These are phyloP conservation scores for Theretra japonica DNA, from an alignment of 2,888 invertebrate genomes.

Conservation along the genomic window DNA sequence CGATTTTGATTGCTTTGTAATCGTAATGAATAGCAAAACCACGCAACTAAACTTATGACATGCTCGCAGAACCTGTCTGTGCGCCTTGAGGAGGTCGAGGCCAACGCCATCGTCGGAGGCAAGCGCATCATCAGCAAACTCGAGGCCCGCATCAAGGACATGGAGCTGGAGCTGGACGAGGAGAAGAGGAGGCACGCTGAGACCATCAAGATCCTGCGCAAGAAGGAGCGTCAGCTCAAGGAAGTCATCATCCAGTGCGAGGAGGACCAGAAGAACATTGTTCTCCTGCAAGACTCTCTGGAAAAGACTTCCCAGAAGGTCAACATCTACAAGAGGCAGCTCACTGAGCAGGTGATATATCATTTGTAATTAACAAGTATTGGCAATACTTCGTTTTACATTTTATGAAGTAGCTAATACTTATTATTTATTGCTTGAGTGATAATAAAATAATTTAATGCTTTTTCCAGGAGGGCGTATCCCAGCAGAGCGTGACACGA, in stretches of 20 bases:
- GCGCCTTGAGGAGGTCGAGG: conserved; percentile 97
- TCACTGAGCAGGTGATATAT: conserved; percentile 91
- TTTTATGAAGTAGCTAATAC: conserved; percentile 12
- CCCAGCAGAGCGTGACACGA: conserved; percentile 96
- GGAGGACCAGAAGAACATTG: conserved; percentile 98
- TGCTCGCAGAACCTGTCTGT: conserved; percentile 90
- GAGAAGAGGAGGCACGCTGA: conserved; percentile 98
- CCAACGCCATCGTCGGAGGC: conserved; percentile 98
- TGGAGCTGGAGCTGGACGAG: conserved; percentile 97
- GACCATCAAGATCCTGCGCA: conserved; percentile 98
- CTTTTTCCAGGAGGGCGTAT: conserved; percentile 91
- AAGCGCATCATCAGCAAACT: conserved; percentile 99
- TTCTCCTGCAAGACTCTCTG: conserved; percentile 94
- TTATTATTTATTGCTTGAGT: not conserved
- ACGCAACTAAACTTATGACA: not conserved
- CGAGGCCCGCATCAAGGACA: conserved; percentile 96
- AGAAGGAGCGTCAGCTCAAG: conserved; percentile 98
- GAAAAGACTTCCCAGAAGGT: conserved; percentile 95
- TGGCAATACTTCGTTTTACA: not conserved
- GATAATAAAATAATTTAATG: conserved; percentile 29
- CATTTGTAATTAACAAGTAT: not conserved
- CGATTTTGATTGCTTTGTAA: no score
- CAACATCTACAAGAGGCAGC: conserved; percentile 97
- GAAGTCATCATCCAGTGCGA: conserved; percentile 97
- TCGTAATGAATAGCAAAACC: no score